These are phyloP conservation scores for Entomyzon cyanotis DNA, from an alignment of 2,113 vertebrate genomes.

Conservation along the genomic window DNA sequence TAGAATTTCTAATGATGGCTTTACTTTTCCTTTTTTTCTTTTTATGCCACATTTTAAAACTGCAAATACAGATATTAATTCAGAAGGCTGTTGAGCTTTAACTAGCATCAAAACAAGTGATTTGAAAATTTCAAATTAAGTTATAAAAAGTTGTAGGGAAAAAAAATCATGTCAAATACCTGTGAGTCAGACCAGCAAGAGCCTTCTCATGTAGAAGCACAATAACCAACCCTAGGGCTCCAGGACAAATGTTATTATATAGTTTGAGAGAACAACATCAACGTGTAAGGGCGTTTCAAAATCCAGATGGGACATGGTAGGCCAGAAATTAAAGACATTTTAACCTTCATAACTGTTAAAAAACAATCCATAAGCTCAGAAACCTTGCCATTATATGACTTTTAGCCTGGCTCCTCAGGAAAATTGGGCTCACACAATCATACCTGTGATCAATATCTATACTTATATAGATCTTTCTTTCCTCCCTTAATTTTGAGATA, in stretches of 20 bases:
- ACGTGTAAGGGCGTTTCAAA: not conserved
- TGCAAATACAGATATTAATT: not conserved
- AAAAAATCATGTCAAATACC: not conserved
- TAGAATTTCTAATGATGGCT: not conserved
- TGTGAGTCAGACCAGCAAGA: not conserved
- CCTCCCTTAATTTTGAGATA: not conserved
- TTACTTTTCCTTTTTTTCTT: not conserved
- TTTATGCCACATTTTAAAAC: not conserved
- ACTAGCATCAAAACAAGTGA: not conserved
- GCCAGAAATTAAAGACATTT: not conserved
- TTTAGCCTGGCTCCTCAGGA: not conserved
- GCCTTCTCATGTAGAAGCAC: accelerated
- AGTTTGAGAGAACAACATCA: not conserved
- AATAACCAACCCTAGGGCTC: not conserved
- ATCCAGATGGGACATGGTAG: not conserved
- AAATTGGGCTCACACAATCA: not conserved
- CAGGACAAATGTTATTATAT: not conserved
- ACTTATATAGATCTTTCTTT: not conserved
- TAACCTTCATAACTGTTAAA: not conserved
- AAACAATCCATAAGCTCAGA: not conserved
- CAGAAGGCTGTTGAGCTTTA: not conserved
- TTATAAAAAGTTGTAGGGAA: not conserved
- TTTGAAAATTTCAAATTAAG: not conserved
- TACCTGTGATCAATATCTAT: not conserved
- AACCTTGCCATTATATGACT: not conserved